Conservation (phyloP, 2,888 invertebrate genomes). For the Dastarcus helophoroides region DNA sequence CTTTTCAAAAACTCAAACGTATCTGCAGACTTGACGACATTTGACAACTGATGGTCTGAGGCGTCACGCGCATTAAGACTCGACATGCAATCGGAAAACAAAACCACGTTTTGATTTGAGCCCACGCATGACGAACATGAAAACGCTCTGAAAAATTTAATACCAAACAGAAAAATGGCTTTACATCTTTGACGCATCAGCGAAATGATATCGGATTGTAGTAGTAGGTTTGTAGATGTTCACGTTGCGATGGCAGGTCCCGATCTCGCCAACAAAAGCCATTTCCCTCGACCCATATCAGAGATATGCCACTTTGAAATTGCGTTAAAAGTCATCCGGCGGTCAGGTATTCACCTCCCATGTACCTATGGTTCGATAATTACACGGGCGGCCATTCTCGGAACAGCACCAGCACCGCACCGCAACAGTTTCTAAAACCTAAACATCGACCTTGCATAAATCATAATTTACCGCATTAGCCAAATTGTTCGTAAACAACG, state of each 20-base stretch:
- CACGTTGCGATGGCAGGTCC: conserved; percentile 24
- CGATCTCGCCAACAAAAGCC: conserved; percentile 30
- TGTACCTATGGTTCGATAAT: conserved; percentile 30
- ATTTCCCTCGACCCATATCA: conserved; percentile 37
- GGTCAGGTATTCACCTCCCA: conserved; percentile 29
- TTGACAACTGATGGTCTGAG: too few relatives aligned
- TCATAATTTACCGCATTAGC: conserved; percentile 13
- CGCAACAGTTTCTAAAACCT: conserved; percentile 7
- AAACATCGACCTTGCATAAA: not conserved
- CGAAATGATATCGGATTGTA: too few relatives aligned
- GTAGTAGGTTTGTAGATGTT: conserved; percentile 5
- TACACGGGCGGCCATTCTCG: conserved; percentile 32
- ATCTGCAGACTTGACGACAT: too few relatives aligned
- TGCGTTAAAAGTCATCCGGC: conserved; percentile 37
- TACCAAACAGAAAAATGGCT: too few relatives aligned
- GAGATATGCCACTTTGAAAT: conserved; percentile 38
- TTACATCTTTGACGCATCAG: too few relatives aligned
- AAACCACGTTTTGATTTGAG: too few relatives aligned
- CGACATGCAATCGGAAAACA: too few relatives aligned
- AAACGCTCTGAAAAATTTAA: too few relatives aligned
- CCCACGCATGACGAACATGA: too few relatives aligned
- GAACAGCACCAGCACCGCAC: conserved; percentile 24
- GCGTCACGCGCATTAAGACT: too few relatives aligned
- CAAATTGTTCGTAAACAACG: too few relatives aligned
- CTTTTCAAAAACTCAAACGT: too few relatives aligned